Conservation (phyloP, 2,797 vertebrate species). For the Mormyrus proboscirostris region DNA sequence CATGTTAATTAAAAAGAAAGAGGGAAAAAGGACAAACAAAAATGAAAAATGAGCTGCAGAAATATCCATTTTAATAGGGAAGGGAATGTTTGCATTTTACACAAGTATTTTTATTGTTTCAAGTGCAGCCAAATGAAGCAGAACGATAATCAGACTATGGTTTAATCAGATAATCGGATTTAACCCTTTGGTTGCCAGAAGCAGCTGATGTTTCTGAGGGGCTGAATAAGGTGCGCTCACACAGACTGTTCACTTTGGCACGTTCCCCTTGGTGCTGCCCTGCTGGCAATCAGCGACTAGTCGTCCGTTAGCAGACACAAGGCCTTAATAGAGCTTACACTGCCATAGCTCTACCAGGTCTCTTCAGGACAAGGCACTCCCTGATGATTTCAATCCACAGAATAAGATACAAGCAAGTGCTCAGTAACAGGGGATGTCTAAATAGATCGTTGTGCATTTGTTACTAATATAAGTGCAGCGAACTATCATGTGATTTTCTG, state of each 20-base stretch:
- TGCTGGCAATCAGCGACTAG: neutral
- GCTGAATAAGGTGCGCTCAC: neutral
- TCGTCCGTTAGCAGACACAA: neutral
- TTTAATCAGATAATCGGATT: neutral
- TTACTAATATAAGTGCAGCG: neutral
- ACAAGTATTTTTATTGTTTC: neutral
- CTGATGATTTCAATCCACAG: neutral
- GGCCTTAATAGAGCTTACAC: neutral
- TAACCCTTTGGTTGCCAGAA: slow-evolving; percentile 27
- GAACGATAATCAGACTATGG: neutral
- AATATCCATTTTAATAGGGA: neutral
- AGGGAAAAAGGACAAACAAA: slow-evolving; percentile 8
- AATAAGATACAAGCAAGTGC: neutral
- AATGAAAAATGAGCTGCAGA: slow-evolving; percentile 9
- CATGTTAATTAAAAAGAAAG: slow-evolving; percentile 5
- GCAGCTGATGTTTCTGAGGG: neutral
- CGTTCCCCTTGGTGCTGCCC: neutral
- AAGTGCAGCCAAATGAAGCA: neutral
- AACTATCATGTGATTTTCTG: neutral
- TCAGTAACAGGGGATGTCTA: neutral
- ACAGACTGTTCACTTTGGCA: neutral
- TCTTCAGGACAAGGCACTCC: neutral
- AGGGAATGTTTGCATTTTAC: neutral
- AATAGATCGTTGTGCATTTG: neutral
- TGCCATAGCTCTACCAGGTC: neutral